phyloP scores from a whole-genome alignment of 2,888 invertebrate genomes.

The Agonopterix arenella region DNA sequence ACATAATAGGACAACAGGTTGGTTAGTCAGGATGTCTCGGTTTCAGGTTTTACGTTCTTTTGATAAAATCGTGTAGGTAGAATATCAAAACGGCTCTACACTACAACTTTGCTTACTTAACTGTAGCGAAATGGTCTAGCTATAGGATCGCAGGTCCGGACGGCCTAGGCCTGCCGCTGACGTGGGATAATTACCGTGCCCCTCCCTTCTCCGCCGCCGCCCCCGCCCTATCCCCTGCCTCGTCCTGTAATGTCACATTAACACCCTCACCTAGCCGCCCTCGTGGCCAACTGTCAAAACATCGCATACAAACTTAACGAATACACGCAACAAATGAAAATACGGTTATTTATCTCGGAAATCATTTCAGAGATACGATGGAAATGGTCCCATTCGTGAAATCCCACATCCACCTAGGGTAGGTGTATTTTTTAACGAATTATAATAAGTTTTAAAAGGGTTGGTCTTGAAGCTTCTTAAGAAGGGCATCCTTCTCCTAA shows the following conservation, averaged over 20 bases:
- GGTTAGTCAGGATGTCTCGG: background rate
- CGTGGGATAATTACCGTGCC: slow-evolving; percentile 69
- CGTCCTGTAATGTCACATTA: slow-evolving; percentile 68
- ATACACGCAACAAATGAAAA: slow-evolving; percentile 49
- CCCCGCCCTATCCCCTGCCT: slow-evolving; percentile 13
- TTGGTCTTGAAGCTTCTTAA: no score
- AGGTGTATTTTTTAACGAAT: no score
- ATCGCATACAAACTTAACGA: slow-evolving; percentile 52
- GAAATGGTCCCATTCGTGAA: no score
- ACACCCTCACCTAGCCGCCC: slow-evolving; percentile 55
- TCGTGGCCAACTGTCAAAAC: slow-evolving; percentile 66
- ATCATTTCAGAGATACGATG: background rate
- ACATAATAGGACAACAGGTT: no score
- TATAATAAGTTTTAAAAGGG: no score
- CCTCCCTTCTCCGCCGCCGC: slow-evolving; percentile 8
- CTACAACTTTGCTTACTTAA: background rate
- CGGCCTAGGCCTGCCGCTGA: slow-evolving; percentile 69
- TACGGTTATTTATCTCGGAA: slow-evolving; percentile 6
- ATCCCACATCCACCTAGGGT: no score
- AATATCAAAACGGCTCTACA: background rate
- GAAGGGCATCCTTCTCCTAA: no score
- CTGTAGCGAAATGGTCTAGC: background rate
- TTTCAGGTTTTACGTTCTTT: background rate
- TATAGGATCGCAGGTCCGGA: slow-evolving; percentile 35
- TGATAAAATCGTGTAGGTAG: slow-evolving; percentile 1